Evolutionary conservation across 2,888 invertebrate species (phyloP).

Genomic region (Aspidapion aeneum): DNA sequence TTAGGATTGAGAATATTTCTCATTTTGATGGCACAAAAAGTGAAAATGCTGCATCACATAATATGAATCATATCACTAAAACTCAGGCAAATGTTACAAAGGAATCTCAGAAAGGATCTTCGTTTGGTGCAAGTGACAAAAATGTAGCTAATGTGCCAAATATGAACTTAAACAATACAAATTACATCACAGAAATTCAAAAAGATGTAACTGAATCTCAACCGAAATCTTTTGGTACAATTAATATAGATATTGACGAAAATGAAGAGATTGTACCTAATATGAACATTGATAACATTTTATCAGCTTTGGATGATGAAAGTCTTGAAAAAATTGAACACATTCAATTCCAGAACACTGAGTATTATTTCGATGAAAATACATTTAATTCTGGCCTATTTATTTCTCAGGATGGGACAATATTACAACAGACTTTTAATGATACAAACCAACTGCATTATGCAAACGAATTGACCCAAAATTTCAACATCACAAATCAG

Average conservation of each 20-base stretch:
- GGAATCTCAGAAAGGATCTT: no score
- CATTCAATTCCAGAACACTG: not conserved
- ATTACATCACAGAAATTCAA: not conserved
- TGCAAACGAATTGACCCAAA: no score
- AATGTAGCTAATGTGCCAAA: constrained; percentile 31
- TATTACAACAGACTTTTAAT: no score
- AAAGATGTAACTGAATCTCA: no score
- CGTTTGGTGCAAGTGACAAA: constrained; percentile 37
- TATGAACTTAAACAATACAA: constrained; percentile 14
- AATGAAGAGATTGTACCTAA: constrained; percentile 32
- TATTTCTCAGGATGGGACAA: no score
- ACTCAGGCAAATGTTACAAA: no score
- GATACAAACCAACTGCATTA: no score
- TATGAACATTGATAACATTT: constrained; percentile 33
- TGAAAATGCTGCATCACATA: not conserved
- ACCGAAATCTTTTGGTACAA: constrained; percentile 36
- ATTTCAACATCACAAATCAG: no score
- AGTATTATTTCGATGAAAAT: not conserved
- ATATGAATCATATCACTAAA: not conserved
- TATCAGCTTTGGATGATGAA: constrained; percentile 39
- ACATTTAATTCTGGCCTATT: not conserved
- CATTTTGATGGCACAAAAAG: not conserved
- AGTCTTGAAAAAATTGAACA: not conserved
- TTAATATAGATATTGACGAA: constrained; percentile 38
- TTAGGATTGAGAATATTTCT: constrained; percentile 27